These are phyloP conservation scores for Anisognathus igniventris DNA, from an alignment of 2,797 vertebrate genomes.

Conservation along the genomic window DNA sequence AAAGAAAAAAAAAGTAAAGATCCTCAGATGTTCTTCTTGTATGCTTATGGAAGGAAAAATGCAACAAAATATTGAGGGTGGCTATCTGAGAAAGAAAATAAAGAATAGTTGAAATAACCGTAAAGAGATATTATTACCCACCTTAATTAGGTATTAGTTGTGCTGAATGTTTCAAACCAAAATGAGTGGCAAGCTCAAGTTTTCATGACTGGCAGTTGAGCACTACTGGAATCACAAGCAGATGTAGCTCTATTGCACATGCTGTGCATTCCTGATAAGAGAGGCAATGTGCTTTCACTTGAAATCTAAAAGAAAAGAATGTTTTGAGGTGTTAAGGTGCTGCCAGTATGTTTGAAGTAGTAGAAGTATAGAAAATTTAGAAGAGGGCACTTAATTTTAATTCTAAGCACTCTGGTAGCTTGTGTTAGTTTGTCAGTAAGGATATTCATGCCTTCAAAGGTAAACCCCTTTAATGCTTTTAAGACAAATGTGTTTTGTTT, in stretches of 20 bases:
- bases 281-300: neutral
- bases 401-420: neutral
- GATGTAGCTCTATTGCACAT: fast-evolving
- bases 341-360: neutral
- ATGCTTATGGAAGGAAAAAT: neutral
- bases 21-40: neutral
- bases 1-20: neutral
- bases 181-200: neutral
- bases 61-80: neutral
- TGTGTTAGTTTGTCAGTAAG: neutral
- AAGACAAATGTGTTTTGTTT: neutral
- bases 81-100: neutral
- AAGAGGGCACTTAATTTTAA: neutral
- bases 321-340: neutral
- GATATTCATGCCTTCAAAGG: neutral
- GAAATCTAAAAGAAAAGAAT: neutral
- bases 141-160: neutral
- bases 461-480: neutral
- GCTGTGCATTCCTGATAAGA: neutral
- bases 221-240: neutral
- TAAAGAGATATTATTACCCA: neutral
- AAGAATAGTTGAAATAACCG: neutral
- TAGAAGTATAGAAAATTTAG: neutral
- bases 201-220: neutral
- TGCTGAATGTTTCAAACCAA: neutral